Conservation (phyloP, 2,113 vertebrate species). For the Furnarius figulus region DNA sequence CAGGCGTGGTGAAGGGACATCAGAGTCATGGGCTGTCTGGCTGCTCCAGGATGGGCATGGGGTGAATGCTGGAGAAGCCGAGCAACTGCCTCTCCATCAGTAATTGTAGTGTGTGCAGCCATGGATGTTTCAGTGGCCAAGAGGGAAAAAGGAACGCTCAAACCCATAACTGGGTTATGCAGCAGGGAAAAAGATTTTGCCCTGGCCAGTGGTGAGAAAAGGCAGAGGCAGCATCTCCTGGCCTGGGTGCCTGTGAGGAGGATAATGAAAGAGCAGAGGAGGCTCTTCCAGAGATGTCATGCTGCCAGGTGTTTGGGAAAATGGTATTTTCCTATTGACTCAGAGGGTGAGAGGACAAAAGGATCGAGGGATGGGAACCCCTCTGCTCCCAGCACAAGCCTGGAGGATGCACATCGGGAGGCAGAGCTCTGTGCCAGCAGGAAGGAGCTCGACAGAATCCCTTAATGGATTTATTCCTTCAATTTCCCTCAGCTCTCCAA, state of each 20-base stretch:
- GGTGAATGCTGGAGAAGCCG: not conserved
- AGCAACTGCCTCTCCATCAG: fast-evolving
- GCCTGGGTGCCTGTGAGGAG: not conserved
- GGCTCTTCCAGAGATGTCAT: not conserved
- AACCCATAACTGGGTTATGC: not conserved
- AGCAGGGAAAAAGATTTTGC: not conserved
- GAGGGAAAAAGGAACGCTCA: not conserved
- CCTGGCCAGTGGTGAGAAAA: not conserved
- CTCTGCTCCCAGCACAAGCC: not conserved
- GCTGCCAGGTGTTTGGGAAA: not conserved
- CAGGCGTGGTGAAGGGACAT: not conserved
- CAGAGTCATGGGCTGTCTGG: not conserved
- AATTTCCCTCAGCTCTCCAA: not conserved
- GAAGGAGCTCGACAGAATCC: not conserved
- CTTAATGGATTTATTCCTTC: not conserved
- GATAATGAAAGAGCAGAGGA: not conserved
- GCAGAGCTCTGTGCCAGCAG: not conserved
- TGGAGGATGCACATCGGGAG: not conserved
- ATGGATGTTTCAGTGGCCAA: not conserved
- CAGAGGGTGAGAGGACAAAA: not conserved
- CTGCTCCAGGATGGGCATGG: not conserved
- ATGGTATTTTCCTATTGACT: not conserved
- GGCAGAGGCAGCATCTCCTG: not conserved
- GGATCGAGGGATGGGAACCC: not conserved
- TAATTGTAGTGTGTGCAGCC: fast-evolving